Evolutionary conservation across 2,888 invertebrate species (phyloP).

Genomic region (Plemyria rubiginata): DNA sequence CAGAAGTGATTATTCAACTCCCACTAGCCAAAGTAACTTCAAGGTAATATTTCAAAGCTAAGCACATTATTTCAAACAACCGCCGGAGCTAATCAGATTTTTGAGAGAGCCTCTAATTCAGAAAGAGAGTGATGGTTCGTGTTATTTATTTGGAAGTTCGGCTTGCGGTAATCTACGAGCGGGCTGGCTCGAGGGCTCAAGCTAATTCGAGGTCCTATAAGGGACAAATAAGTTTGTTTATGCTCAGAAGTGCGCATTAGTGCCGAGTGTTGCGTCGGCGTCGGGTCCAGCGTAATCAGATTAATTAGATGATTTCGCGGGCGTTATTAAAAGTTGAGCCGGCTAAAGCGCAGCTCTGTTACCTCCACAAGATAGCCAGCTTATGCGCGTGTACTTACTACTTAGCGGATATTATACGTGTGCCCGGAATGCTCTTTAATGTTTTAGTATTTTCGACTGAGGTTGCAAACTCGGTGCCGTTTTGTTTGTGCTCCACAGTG

Average conservation of each 20-base stretch:
- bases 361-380: slow-evolving; percentile 79
- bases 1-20: slow-evolving; percentile 18
- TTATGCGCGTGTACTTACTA: slow-evolving; percentile 75
- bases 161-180: slow-evolving; percentile 54
- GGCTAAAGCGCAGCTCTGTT: slow-evolving; percentile 74
- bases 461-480: slow-evolving; percentile 81
- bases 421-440: slow-evolving; percentile 79
- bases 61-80: slow-evolving; percentile 42
- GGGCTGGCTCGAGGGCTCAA: slow-evolving; percentile 46
- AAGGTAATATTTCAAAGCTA: slow-evolving; percentile 28
- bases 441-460: slow-evolving; percentile 84
- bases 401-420: slow-evolving; percentile 81
- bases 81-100: slow-evolving; percentile 44
- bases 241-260: slow-evolving; percentile 76
- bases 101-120: slow-evolving; percentile 48
- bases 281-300: slow-evolving; percentile 77
- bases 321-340: slow-evolving; percentile 83
- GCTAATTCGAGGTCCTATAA: slow-evolving; percentile 70
- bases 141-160: slow-evolving; percentile 52
- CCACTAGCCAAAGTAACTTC: slow-evolving; percentile 15
- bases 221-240: slow-evolving; percentile 76
- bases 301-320: slow-evolving; percentile 83
- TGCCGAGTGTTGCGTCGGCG: slow-evolving; percentile 68
- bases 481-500: slow-evolving; percentile 82
- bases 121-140: slow-evolving; percentile 51